Evolutionary conservation across 2,113 vertebrate species (phyloP).

Genomic region (Mungos mungo): DNA sequence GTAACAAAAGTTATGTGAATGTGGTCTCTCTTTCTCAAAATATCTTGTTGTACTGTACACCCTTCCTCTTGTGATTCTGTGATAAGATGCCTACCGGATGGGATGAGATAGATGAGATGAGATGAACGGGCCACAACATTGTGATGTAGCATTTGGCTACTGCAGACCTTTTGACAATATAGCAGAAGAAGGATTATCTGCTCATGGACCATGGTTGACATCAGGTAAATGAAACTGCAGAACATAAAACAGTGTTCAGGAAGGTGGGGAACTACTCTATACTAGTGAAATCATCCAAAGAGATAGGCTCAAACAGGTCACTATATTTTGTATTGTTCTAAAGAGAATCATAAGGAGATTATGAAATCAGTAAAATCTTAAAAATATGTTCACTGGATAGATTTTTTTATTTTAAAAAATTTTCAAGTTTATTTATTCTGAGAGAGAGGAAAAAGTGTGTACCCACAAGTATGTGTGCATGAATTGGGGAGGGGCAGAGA

Average conservation of each 20-base stretch:
- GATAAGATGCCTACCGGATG: background rate
- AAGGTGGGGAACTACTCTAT: background rate
- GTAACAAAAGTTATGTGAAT: background rate
- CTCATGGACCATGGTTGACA: background rate
- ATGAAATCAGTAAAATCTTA: background rate
- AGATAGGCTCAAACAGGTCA: accelerated
- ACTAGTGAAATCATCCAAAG: background rate
- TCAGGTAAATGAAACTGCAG: background rate
- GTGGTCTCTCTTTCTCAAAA: background rate
- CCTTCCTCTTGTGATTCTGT: background rate
- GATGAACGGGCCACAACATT: background rate
- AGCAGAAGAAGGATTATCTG: background rate
- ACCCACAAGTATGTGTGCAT: too few relatives aligned
- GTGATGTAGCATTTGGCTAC: background rate
- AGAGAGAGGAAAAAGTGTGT: too few relatives aligned
- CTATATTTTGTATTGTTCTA: accelerated
- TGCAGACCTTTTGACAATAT: background rate
- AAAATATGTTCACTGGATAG: background rate
- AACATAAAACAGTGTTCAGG: background rate
- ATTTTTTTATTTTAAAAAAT: background rate
- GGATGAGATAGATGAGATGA: too few relatives aligned
- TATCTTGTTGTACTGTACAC: background rate
- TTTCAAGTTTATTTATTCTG: too few relatives aligned
- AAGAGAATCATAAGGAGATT: background rate
- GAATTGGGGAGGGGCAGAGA: too few relatives aligned